Base-by-base conservation (phyloP, 2,113 vertebrate genomes). In the Rallus limicola region DNA sequence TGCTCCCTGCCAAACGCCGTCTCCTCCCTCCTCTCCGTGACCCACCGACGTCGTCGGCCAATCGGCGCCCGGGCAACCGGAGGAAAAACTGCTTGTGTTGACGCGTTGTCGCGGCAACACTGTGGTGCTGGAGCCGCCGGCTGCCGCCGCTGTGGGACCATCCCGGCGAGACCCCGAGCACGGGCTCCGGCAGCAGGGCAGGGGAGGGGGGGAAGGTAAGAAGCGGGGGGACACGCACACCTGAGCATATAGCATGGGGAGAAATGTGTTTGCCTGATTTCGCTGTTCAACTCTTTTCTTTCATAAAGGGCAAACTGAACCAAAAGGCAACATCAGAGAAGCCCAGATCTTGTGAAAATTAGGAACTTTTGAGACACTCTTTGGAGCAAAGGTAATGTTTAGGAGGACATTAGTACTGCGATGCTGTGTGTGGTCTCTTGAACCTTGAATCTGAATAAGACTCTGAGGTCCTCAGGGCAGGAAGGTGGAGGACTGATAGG, bases 51-150 rank as follows among this genome's bases (percentile, higher is more conserved):
- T 29, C 69, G 24, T 16, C 82, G 62, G 58, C 95, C 88, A 90
- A 74, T 82, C 21, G 19, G n/a, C 71, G 40, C 44, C 85, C 24
- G 52, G 15, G 69, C 10, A 29, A 36, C 36, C 28, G 16, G 59
- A 33, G 4, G 2, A 1, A 5, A 4, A 25, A 19, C 75, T 65
- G 94, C 91, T 68, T 85, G 59, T 65, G 87, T 95, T 67, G 92
- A 44, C 84, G 34, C 23, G 97, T 98, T 97, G 96, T 96, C 84
- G 59, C 2, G 92, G 97, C 79, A 93, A 97, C 93, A 8, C 21
- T 6, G 26, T 60, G 46, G 67, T 14, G 17, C 26, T 55, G 90
- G 55, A 83, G 94, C 75, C 14, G 40, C 17, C 38, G 65, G 53
- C 33, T 71, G 63, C 71, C 59, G 48, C 81, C 60, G 67, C 59